phyloP scores from a whole-genome alignment of 2,113 vertebrate species.

The Scortum barcoo region DNA sequence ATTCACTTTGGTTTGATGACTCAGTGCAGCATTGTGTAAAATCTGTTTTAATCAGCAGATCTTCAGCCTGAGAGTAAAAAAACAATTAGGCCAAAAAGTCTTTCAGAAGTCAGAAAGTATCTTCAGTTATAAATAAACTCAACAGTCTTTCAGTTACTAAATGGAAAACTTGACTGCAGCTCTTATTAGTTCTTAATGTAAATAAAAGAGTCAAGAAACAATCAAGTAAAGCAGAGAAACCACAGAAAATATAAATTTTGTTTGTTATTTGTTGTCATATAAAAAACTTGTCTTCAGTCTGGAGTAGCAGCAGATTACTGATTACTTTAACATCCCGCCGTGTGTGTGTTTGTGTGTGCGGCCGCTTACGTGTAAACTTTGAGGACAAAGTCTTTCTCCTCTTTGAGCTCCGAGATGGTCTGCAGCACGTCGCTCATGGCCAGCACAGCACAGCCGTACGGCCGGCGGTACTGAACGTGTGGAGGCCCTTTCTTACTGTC shows the following conservation, averaged over 20 bases:
- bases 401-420: slow-evolving; percentile 93
- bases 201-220: no score
- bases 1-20: neutral
- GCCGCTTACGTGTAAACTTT: slow-evolving; percentile 97
- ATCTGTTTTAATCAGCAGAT: neutral
- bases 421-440: slow-evolving; percentile 95
- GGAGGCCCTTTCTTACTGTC: slow-evolving; percentile 97
- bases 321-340: no score
- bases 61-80: neutral
- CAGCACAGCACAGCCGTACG: slow-evolving; percentile 94
- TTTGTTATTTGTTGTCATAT: no score
- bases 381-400: slow-evolving; percentile 98
- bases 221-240: no score
- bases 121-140: neutral
- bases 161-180: no score
- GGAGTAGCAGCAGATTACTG: no score
- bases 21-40: neutral
- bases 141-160: neutral
- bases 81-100: no score
- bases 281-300: no score
- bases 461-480: slow-evolving; percentile 93
- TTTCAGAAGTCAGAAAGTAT: neutral
- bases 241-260: no score
- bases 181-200: no score
- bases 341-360: neutral